phyloP scores from a whole-genome alignment of 2,797 vertebrate genomes.

The Phoeniculus purpureus region DNA sequence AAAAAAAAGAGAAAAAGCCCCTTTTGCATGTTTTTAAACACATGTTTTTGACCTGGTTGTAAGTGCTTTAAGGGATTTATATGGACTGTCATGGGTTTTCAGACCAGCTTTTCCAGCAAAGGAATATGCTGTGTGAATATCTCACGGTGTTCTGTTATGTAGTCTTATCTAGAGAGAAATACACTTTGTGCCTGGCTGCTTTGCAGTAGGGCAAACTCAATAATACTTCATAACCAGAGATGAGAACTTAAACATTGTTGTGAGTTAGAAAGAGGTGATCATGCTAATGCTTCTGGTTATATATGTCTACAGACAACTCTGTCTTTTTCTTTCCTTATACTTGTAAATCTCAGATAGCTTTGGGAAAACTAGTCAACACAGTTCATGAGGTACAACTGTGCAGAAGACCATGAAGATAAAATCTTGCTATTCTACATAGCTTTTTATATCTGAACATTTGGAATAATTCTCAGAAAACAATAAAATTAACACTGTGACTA shows the following conservation, averaged over 20 bases:
- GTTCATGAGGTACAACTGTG: neutral
- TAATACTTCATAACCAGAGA: neutral
- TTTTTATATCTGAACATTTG: neutral
- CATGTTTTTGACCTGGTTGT: neutral
- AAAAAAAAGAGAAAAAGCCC: no score
- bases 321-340: neutral
- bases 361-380: neutral
- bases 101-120: neutral
- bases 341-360: neutral
- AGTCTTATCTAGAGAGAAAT: neutral
- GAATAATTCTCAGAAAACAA: neutral
- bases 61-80: neutral
- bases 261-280: neutral
- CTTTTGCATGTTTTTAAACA: neutral
- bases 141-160: neutral
- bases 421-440: neutral
- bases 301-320: fast-evolving
- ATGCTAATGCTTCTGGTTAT: neutral
- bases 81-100: neutral
- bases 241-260: neutral
- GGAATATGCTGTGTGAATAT: neutral
- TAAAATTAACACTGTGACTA: neutral
- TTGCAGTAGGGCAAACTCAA: neutral
- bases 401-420: neutral
- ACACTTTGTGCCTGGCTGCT: fast-evolving